Conservation (phyloP, 2,113 vertebrate species). For the Toxostoma redivivum region DNA sequence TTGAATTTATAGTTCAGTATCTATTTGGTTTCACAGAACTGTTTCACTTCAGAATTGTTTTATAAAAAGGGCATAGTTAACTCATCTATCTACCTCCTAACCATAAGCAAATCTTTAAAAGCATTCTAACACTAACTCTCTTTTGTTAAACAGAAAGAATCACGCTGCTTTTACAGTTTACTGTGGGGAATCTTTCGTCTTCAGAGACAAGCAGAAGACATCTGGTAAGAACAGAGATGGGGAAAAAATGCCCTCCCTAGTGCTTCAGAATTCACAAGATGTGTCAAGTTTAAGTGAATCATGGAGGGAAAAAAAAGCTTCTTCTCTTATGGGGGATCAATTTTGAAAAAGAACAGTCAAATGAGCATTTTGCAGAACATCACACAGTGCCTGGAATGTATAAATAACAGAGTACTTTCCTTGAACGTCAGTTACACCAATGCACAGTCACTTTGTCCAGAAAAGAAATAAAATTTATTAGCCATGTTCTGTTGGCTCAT, state of each 20-base stretch:
- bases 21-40: neutral
- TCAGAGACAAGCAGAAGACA: neutral
- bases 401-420: slow-evolving; percentile 2
- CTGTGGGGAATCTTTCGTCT: slow-evolving; percentile 17
- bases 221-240: neutral
- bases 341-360: slow-evolving; percentile 42
- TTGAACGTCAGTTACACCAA: slow-evolving; percentile 24
- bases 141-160: slow-evolving; percentile 14
- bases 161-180: slow-evolving; percentile 10
- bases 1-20: neutral
- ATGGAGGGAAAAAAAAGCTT: neutral
- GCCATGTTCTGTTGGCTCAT: neutral
- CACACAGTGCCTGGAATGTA: slow-evolving; percentile 8
- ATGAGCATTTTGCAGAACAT: slow-evolving; percentile 31
- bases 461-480: slow-evolving; percentile 19
- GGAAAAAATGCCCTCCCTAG: slow-evolving; percentile 7
- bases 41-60: neutral
- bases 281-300: slow-evolving; percentile 37
- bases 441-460: slow-evolving; percentile 12
- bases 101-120: slow-evolving; percentile 13
- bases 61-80: neutral
- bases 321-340: slow-evolving; percentile 19
- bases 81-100: neutral
- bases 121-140: neutral
- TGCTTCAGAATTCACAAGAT: slow-evolving; percentile 3